phyloP scores from a whole-genome alignment of 2,113 vertebrate species.

The Fregata magnificens region DNA sequence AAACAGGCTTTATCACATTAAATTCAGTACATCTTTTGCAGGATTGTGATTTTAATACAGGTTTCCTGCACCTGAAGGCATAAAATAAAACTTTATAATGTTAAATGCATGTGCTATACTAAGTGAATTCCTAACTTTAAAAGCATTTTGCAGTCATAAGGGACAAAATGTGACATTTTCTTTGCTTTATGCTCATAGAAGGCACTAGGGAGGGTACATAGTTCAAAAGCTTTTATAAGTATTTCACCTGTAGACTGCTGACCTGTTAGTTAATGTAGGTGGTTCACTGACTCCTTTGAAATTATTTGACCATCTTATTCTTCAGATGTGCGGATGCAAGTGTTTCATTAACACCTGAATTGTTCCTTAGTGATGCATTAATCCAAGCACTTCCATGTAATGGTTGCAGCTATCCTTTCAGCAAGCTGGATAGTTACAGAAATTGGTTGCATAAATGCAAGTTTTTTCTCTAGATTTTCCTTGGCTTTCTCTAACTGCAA shows the following conservation, averaged over 20 bases:
- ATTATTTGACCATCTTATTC: neutral
- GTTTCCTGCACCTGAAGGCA: neutral
- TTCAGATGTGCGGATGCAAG: neutral
- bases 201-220: neutral
- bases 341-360: neutral
- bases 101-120: neutral
- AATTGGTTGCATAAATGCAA: neutral
- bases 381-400: neutral
- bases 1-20: neutral
- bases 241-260: neutral
- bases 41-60: neutral
- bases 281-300: neutral
- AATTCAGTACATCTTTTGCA: neutral
- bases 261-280: neutral
- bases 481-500: neutral
- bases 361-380: neutral
- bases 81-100: neutral
- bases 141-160: neutral
- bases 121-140: neutral
- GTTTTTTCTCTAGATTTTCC: neutral
- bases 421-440: neutral
- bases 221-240: neutral
- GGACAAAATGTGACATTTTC: neutral
- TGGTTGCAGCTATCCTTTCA: neutral
- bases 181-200: neutral